Conservation (phyloP, 1,140 invertebrate genomes). For the Bicyclus anynana region DNA sequence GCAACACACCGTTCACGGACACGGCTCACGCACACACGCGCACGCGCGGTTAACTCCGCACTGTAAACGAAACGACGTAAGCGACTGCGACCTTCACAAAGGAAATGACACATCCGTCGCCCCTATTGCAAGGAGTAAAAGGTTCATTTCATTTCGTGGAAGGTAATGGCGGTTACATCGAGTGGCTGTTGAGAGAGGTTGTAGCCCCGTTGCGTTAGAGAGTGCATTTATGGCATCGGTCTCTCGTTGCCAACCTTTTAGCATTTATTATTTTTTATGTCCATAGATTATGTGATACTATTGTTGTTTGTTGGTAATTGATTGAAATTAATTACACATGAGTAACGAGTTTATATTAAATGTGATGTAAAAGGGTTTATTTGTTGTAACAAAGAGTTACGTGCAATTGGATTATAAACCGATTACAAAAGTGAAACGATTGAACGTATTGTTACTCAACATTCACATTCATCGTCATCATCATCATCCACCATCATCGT, state of each 20-base stretch:
- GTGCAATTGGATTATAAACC: no score
- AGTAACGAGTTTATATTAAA: no score
- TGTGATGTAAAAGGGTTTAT: no score
- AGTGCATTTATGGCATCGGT: conserved; percentile 70
- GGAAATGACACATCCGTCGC: conserved; percentile 51
- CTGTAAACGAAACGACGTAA: conserved; percentile 34
- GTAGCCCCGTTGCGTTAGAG: conserved; percentile 65
- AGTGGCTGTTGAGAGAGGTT: conserved; percentile 23
- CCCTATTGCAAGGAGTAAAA: conserved; percentile 30
- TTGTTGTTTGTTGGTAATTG: background rate
- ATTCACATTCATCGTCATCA: no score
- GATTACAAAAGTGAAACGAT: no score
- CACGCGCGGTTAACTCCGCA: conserved; percentile 47
- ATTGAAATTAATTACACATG: background rate
- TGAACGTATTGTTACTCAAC: no score
- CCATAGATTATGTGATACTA: conserved; percentile 1
- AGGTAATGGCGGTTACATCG: conserved; percentile 34
- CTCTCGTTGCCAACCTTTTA: conserved; percentile 66
- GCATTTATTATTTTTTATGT: conserved; percentile 44
- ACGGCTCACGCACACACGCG: conserved; percentile 46
- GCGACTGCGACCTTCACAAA: conserved; percentile 68
- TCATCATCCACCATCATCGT: no score
- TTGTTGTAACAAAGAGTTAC: no score
- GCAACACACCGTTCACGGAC: conserved; percentile 34
- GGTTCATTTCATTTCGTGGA: conserved; percentile 29